Percentiles rank a stretch among this genome's conserved stretches.
phyloP scores from a whole-genome alignment of 2,797 vertebrate genomes.

The Parauchenoglanis punctatus region DNA sequence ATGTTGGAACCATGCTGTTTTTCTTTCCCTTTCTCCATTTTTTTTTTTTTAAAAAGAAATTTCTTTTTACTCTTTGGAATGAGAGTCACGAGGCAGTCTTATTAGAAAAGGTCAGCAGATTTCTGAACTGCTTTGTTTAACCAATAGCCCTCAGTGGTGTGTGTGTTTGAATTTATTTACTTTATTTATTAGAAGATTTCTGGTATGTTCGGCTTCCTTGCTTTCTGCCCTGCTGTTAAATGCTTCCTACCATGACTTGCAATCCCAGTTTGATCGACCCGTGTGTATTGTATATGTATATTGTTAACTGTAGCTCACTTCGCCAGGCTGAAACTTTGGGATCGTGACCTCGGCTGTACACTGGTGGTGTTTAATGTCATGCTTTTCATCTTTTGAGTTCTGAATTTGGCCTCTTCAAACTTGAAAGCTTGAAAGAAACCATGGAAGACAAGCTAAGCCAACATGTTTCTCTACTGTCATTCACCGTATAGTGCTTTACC shows the following conservation, averaged over 20 bases:
- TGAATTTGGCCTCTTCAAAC: neutral
- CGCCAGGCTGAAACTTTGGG: neutral
- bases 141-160: neutral
- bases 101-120: slow-evolving; percentile 29
- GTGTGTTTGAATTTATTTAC: neutral
- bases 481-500: neutral
- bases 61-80: neutral
- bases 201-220: neutral
- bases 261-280: neutral
- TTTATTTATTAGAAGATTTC: neutral
- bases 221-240: neutral
- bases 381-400: neutral
- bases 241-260: neutral
- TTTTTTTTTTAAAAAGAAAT: neutral
- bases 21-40: neutral
- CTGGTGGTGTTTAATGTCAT: slow-evolving; percentile 5
- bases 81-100: slow-evolving; percentile 12
- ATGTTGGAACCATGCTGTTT: neutral
- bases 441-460: neutral
- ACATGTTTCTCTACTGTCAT: neutral
- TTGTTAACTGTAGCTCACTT: neutral
- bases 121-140: slow-evolving; percentile 9
- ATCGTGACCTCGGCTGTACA: neutral
- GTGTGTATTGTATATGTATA: too few species aligned
- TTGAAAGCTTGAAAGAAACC: neutral